These are phyloP conservation scores for Todiramphus chloris DNA, from an alignment of 2,113 vertebrate species.

Conservation along the genomic window DNA sequence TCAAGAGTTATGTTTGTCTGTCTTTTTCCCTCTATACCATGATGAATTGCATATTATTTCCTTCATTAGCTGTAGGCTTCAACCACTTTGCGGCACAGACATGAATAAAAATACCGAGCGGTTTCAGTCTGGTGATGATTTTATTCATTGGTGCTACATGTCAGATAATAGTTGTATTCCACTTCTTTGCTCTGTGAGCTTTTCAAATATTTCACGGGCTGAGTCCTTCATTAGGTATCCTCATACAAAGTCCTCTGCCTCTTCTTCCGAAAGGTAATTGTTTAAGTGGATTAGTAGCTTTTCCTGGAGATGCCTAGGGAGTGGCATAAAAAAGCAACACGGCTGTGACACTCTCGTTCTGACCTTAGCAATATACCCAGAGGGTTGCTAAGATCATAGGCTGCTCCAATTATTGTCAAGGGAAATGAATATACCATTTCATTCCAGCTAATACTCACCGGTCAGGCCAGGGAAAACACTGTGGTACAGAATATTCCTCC, in stretches of 20 bases:
- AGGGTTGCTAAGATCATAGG: slow-evolving; percentile 45
- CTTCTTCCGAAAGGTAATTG: slow-evolving; percentile 40
- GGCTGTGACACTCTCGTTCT: background rate
- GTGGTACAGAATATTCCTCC: background rate
- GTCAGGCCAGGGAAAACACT: background rate
- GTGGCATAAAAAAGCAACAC: slow-evolving; percentile 17
- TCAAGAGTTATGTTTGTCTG: slow-evolving; percentile 53
- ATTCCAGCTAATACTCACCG: background rate
- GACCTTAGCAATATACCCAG: slow-evolving; percentile 36
- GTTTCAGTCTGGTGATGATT: slow-evolving; percentile 50
- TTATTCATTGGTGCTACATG: slow-evolving; percentile 49
- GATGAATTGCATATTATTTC: slow-evolving; percentile 73
- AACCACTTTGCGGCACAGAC: slow-evolving; percentile 25
- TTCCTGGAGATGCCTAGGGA: slow-evolving; percentile 7
- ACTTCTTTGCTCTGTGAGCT: slow-evolving; percentile 1
- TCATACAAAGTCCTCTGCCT: slow-evolving; percentile 4
- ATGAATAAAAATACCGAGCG: slow-evolving; percentile 36
- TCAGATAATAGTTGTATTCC: slow-evolving; percentile 51
- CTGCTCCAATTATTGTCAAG: slow-evolving; percentile 34
- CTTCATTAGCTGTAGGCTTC: slow-evolving; percentile 66
- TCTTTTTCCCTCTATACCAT: slow-evolving; percentile 50
- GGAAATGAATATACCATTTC: slow-evolving; percentile 43
- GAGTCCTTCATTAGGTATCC: slow-evolving; percentile 29
- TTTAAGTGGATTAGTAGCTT: slow-evolving; percentile 56
- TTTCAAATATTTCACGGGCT: slow-evolving; percentile 40